Conservation (phyloP, 1,140 invertebrate species). For the Nephotettix cincticeps region DNA sequence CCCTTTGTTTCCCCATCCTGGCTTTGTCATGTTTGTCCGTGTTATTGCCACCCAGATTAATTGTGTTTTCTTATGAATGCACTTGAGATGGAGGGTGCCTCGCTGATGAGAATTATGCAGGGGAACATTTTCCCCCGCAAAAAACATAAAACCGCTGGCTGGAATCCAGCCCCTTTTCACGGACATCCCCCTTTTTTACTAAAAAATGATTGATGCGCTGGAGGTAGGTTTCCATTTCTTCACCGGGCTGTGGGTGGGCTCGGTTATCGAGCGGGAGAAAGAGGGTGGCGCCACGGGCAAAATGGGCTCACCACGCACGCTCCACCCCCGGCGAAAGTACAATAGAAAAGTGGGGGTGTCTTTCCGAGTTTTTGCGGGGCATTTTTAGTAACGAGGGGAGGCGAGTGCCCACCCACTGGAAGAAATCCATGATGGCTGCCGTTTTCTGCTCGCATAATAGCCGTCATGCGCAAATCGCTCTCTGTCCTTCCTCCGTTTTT, state of each 20-base stretch:
- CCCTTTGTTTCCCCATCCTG: no score
- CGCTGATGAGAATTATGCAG: slow-evolving; percentile 7
- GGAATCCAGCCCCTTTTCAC: slow-evolving; percentile 8
- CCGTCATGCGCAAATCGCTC: slow-evolving; percentile 18
- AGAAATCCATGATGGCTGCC: slow-evolving; percentile 34
- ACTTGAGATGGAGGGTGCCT: slow-evolving; percentile 16
- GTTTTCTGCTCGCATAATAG: slow-evolving; percentile 32
- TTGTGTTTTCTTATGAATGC: slow-evolving; percentile 17
- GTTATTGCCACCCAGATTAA: slow-evolving; percentile 1
- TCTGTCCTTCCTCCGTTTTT: not conserved
- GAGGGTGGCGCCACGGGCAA: slow-evolving; percentile 24
- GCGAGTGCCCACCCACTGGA: slow-evolving; percentile 23
- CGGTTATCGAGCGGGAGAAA: slow-evolving; percentile 23
- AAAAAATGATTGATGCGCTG: slow-evolving; percentile 31
- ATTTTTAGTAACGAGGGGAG: slow-evolving; percentile 30
- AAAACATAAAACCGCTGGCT: slow-evolving; percentile 12
- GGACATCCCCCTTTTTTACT: slow-evolving; percentile 23
- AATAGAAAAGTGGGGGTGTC: slow-evolving; percentile 31
- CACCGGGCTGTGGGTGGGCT: not conserved
- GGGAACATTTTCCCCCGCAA: not conserved
- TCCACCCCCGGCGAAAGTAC: slow-evolving; percentile 25
- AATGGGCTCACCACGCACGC: slow-evolving; percentile 14
- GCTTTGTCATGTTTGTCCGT: not conserved
- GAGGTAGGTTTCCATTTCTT: slow-evolving; percentile 26
- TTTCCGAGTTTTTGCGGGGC: slow-evolving; percentile 31